Percentiles rank a stretch among this genome's conserved stretches.
phyloP scores from a whole-genome alignment of 2,797 vertebrate genomes.

The Oryzias sinensis region DNA sequence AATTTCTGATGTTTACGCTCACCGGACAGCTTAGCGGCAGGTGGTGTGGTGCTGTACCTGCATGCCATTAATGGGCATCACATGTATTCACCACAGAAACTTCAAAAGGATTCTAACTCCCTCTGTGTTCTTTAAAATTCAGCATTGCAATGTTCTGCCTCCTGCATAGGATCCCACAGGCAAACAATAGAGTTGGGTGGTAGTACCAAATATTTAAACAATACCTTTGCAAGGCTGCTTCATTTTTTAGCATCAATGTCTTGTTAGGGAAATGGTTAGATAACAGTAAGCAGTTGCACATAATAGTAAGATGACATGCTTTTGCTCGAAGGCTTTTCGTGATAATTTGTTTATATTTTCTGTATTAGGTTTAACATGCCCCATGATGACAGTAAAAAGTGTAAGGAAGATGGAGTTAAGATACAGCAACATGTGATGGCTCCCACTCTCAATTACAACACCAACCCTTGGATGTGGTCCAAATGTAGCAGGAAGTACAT shows the following conservation, averaged over 20 bases:
- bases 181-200: too few species aligned
- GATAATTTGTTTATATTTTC: conserved; percentile 3
- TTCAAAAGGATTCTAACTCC: conserved; percentile 4
- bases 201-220: too few species aligned
- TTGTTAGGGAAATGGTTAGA: too few species aligned
- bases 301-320: too few species aligned
- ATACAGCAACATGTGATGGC: conserved; percentile 97
- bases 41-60: conserved; percentile 31
- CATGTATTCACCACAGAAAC: conserved; percentile 20
- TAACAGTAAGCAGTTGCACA: too few species aligned
- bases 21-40: conserved; percentile 40
- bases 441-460: conserved; percentile 94
- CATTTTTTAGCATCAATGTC: too few species aligned
- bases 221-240: too few species aligned
- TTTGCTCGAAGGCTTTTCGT: neutral
- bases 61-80: conserved; percentile 12
- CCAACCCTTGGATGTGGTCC: conserved; percentile 99
- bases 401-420: conserved; percentile 94
- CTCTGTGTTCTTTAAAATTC: too few species aligned
- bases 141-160: too few species aligned
- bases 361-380: conserved; percentile 95
- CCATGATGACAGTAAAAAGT: conserved; percentile 97
- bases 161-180: too few species aligned
- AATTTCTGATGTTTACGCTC: conserved; percentile 69
- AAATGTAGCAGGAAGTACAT: conserved; percentile 99